Base-by-base conservation (phyloP, 2,113 vertebrate species). In the Dryoscopus gambensis region DNA sequence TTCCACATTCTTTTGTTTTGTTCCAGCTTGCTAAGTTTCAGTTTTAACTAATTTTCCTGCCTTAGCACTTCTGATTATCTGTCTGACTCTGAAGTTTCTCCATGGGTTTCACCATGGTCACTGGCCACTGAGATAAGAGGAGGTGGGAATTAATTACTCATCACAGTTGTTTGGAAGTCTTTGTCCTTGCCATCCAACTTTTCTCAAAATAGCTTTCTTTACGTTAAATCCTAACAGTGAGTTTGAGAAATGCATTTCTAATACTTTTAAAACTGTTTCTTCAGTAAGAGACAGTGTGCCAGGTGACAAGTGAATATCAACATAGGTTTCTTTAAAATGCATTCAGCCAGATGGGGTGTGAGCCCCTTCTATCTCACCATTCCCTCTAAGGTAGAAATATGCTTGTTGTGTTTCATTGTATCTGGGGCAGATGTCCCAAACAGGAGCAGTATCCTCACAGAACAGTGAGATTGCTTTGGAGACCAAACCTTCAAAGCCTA, bases 361-460 rank as follows among this genome's bases (percentile, higher is more conserved):
- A 78, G 30, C 37, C 52, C 39, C 30, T 44, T 76, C 63, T 62
- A 37, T 49, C 33, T 69, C 24, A 42, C 55, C 7, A 1, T 37
- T 77, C 13, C 7, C 52, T 64, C 28, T 52, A 24, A 44, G 60
- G 20, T 1, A 82, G 77, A 62, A 87, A 63, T 30, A 79, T 11
- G 14, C 11, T 47, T 37, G 55, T 33, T 35, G 15, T 71, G 25
- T 47, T 65, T 50, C 59, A 9, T 40, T 63, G 1, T 71, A 3
- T 40, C 47, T 35, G 57, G 33, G n/a, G n/a, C n/a, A 55, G 37
- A n/a, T 60, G 75, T 73, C 52, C n/a, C 4, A 4, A 62, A 21
- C 19, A 52, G 64, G 33, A 71, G 37, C 0, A 0, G 24, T 30
- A 17, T 85, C 60, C 42, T 75, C 1, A 2, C n/a, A n/a, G 25